These are phyloP conservation scores for Polypedilum pembai DNA, from an alignment of 1,140 invertebrate species.

Conservation along the genomic window DNA sequence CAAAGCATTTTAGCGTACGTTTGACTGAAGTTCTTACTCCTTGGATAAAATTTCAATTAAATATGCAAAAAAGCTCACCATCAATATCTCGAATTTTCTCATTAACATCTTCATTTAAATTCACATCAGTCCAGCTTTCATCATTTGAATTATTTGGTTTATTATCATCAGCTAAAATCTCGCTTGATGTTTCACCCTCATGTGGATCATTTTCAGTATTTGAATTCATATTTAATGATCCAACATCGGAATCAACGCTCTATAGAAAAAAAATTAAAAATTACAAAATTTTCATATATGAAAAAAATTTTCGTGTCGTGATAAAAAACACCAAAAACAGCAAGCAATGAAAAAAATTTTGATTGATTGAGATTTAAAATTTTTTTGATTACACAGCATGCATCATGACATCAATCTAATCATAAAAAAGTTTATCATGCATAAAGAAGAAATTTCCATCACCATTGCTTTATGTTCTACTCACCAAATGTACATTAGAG, in stretches of 20 bases:
- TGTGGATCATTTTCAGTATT: constrained; percentile 55
- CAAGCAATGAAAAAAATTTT: no score
- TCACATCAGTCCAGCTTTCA: constrained; percentile 86
- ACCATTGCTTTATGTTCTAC: no score
- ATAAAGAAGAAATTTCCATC: no score
- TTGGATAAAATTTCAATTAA: neutral
- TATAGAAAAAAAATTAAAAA: constrained; percentile 39
- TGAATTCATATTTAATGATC: constrained; percentile 57
- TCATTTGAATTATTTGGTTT: constrained; percentile 60
- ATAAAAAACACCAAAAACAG: no score
- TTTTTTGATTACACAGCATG: no score
- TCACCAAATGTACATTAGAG: no score
- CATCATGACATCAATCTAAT: no score
- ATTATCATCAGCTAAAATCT: constrained; percentile 57
- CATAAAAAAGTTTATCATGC: no score
- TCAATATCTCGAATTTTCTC: constrained; percentile 36
- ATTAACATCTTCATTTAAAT: constrained; percentile 74
- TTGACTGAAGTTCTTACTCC: neutral
- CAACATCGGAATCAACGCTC: constrained; percentile 71
- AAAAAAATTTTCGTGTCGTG: no score
- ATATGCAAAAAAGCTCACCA: constrained; percentile 3
- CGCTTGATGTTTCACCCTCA: constrained; percentile 55
- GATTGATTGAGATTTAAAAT: no score
- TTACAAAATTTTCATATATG: neutral
- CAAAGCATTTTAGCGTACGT: no score